These are phyloP conservation scores for Hippotragus niger DNA, from an alignment of 2,113 vertebrate genomes.

Conservation along the genomic window DNA sequence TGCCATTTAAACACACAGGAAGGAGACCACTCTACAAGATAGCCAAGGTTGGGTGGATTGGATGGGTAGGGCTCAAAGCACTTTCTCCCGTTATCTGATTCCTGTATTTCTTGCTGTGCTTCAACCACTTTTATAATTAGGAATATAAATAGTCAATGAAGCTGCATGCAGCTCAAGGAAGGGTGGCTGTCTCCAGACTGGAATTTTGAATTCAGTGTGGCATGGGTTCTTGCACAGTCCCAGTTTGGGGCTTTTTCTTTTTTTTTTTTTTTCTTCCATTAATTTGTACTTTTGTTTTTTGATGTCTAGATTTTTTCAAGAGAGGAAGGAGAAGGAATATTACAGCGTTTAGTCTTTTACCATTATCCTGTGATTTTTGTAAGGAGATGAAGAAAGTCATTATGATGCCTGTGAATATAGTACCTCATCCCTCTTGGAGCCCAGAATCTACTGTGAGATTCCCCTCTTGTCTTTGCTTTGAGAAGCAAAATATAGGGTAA, in stretches of 20 bases:
- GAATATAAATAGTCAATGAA: not conserved
- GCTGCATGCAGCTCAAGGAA: not conserved
- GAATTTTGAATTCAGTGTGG: not conserved
- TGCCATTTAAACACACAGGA: too few relatives aligned
- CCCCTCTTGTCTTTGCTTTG: not conserved
- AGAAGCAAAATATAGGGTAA: not conserved
- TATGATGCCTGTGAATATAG: not conserved
- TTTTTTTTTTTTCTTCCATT: not conserved
- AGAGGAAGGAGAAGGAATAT: not conserved
- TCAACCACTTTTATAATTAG: not conserved
- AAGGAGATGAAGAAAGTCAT: not conserved
- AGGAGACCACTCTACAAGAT: accelerated
- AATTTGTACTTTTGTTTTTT: not conserved
- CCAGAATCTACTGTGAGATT: not conserved
- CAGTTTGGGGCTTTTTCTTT: not conserved
- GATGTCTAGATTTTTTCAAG: not conserved
- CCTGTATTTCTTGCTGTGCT: not conserved
- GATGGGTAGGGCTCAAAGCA: not conserved
- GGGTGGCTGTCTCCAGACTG: not conserved
- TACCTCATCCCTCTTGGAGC: too few relatives aligned
- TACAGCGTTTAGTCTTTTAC: not conserved
- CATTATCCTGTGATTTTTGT: not conserved
- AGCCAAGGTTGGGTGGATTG: not conserved
- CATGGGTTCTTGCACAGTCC: accelerated
- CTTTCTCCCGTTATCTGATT: not conserved